These are phyloP conservation scores for Arrhopalites spinosus DNA, from an alignment of 2,888 invertebrate species.

Conservation along the genomic window DNA sequence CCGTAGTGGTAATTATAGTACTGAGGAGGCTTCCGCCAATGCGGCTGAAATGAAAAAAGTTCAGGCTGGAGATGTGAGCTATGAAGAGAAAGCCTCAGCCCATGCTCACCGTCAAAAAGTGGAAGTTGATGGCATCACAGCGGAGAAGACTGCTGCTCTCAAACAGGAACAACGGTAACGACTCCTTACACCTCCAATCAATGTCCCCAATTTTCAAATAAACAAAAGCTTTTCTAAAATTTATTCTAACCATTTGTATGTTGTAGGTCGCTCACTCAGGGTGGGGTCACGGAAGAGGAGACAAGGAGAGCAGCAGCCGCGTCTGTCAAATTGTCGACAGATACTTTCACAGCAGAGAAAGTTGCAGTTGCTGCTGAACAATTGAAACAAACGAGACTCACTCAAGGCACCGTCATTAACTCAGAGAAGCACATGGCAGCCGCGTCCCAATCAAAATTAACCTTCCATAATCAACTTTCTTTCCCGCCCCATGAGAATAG, in stretches of 20 bases:
- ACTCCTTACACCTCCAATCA: too few species aligned
- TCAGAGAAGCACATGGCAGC: constrained; percentile 77
- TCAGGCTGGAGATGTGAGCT: constrained; percentile 80
- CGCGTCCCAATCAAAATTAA: constrained; percentile 76
- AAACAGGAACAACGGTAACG: constrained; percentile 70
- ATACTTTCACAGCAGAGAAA: constrained; percentile 84
- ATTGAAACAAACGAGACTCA: constrained; percentile 49
- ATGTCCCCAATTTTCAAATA: too few species aligned
- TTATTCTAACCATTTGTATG: too few species aligned
- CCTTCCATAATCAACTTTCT: constrained; percentile 63
- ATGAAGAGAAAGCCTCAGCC: constrained; percentile 68
- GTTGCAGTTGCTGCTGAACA: constrained; percentile 55
- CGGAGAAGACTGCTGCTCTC: constrained; percentile 82
- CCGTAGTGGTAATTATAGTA: constrained; percentile 79
- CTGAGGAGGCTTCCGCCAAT: constrained; percentile 75
- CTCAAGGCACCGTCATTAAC: constrained; percentile 67
- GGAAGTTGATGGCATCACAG: constrained; percentile 82
- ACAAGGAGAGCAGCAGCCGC: constrained; percentile 82
- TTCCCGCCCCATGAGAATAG: constrained; percentile 30
- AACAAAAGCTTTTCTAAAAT: too few species aligned
- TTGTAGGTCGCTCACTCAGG: constrained; percentile 76
- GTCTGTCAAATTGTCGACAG: constrained; percentile 82
- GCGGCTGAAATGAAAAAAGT: constrained; percentile 74
- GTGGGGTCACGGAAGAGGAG: constrained; percentile 83
- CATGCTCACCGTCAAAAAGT: constrained; percentile 77